Base-by-base conservation (phyloP, 2,888 invertebrate genomes). In the Sceliomorpha sp. region DNA sequence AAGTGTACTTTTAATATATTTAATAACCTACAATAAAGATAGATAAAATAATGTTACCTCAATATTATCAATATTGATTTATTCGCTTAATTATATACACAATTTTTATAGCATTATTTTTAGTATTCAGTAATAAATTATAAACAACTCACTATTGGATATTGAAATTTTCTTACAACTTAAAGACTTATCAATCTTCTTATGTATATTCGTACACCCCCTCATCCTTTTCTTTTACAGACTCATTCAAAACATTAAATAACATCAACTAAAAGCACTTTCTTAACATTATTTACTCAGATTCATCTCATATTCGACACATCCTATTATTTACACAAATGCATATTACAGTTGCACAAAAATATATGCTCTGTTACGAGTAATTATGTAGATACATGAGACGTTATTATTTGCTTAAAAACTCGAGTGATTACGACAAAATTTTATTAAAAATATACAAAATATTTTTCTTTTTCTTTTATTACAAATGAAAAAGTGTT, bases 101-200 rank as follows among this genome's bases (percentile, higher is more conserved):
- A 69, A 58, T 70, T 71, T 63, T 50, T 63, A 70, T 40, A 51
- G 39, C 31, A 9, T 56, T 56, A 45, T 50, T 31, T 40, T 68
- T 55, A 62, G 42, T 51, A 58, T 62, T 63, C 60, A 58, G 68
- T 80, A 84, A 81, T 85, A 85, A 85, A 84, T 84, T 85, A 86
- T 83, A 84, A 84, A 83, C 83, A 80, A 76, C 72, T 83, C 73
- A 74, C 74, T 81, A 76, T 79, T 67, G 58, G 42, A 45, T 55
- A 32, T 63, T 39, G 68, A 72, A 73, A 71, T 56, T 62, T 69
- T 66, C 62, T 59, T 62, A 55, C 42, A 64, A 70, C 67, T 62
- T 56, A 34, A 45, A 62, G 45, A 47, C 63, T 32, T 34, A 50
- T 14, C 8, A 14, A 27, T 24, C 17, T 20, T 31, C 1, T 17